A percentile compares a stretch with the other conserved stretches of the same genome.
phyloP scores from a whole-genome alignment of 2,888 invertebrate genomes.

The Xanthostigma xanthostigma region DNA sequence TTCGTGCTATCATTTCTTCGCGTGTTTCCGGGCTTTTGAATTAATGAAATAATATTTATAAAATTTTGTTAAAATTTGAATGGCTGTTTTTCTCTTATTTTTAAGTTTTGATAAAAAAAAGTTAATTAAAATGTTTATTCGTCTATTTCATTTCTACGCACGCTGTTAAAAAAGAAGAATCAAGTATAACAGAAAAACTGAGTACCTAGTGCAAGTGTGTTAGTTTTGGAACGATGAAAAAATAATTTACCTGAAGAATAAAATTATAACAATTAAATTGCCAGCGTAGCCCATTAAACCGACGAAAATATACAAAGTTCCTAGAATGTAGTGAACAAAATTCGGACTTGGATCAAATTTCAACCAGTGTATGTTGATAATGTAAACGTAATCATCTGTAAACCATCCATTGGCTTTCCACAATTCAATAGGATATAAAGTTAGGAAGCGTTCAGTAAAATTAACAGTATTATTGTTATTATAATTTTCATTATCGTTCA shows the following conservation, averaged over 20 bases:
- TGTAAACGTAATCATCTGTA: conserved; percentile 36
- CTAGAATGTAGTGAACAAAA: conserved; percentile 41
- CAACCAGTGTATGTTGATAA: conserved; percentile 60
- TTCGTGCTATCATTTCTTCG: no score
- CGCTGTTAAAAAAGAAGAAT: no score
- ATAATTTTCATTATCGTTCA: no score
- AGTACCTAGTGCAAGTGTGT: no score
- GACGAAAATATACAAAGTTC: conserved; percentile 44
- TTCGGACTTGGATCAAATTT: conserved; percentile 46
- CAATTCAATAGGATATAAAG: conserved; percentile 24
- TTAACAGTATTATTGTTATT: background rate
- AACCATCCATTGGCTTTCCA: conserved; percentile 42
- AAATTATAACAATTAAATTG: conserved; percentile 53
- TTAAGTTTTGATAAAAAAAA: no score
- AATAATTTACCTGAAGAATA: conserved; percentile 53
- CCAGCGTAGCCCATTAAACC: conserved; percentile 51
- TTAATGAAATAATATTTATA: no score
- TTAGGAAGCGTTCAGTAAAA: conserved; percentile 18
- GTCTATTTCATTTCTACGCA: no score
- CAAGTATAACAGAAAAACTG: no score
- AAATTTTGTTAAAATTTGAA: no score
- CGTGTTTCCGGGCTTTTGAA: no score
- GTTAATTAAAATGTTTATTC: no score
- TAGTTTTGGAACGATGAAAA: background rate
- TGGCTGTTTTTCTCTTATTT: no score